A percentile compares a stretch with the other conserved stretches of the same genome.
Evolutionary conservation across 2,113 vertebrate species (phyloP).

Genomic region (Chamaetylas fuelleborni): DNA sequence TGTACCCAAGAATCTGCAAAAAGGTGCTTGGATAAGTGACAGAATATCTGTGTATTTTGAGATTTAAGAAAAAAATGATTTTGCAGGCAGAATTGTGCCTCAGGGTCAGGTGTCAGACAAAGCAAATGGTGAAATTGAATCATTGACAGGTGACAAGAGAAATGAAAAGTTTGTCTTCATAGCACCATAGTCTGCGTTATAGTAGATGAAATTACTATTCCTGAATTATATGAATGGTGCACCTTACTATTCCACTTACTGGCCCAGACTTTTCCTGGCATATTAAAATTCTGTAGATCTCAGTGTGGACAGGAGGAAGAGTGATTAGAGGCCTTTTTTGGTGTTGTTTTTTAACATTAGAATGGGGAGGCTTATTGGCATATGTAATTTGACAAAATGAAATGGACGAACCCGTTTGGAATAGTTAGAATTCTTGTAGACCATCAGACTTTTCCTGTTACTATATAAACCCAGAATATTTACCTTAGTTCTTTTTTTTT

Average conservation of each 20-base stretch:
- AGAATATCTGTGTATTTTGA: neutral
- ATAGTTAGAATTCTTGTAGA: neutral
- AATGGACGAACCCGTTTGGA: neutral
- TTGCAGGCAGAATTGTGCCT: neutral
- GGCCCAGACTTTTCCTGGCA: neutral
- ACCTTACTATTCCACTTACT: neutral
- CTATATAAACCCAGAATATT: neutral
- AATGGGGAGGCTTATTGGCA: neutral
- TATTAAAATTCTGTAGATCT: slow-evolving; percentile 32
- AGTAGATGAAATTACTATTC: neutral
- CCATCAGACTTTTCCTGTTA: neutral
- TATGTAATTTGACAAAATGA: neutral
- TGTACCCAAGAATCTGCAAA: neutral
- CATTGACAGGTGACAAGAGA: neutral
- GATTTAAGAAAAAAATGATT: neutral
- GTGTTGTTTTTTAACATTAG: neutral
- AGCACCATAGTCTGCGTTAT: neutral
- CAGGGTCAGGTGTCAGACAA: neutral
- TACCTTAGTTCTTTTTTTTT: neutral
- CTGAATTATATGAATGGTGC: neutral
- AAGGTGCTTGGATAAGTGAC: neutral
- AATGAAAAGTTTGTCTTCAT: neutral
- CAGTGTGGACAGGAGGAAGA: slow-evolving; percentile 9
- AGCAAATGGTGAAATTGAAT: neutral
- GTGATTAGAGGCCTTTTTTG: neutral